Conservation (phyloP, 2,888 invertebrate genomes). For the Harpalus rufipes region DNA sequence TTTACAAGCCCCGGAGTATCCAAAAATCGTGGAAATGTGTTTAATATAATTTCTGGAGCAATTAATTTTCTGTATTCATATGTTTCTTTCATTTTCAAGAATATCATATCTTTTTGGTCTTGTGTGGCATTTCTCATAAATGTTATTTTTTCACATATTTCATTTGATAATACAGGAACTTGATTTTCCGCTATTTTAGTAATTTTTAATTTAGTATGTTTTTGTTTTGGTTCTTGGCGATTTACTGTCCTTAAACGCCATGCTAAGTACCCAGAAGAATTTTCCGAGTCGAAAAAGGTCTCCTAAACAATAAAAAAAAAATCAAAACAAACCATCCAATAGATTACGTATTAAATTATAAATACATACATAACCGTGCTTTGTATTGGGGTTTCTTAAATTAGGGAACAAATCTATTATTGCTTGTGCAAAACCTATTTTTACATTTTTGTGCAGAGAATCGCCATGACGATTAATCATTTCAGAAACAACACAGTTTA, state of each 20-base stretch:
- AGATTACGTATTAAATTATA: not conserved
- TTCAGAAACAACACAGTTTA: not conserved
- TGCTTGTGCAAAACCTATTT: constrained; percentile 5
- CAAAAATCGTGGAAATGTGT: constrained; percentile 2
- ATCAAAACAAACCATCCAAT: not conserved
- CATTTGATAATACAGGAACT: not conserved
- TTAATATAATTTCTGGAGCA: not conserved
- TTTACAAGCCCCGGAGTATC: constrained; percentile 3
- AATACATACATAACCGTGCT: constrained; percentile 12
- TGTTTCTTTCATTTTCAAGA: not conserved
- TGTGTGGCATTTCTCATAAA: not conserved
- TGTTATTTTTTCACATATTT: constrained; percentile 1
- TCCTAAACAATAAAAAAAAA: not conserved
- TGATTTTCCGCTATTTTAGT: not conserved
- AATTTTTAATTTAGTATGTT: not conserved
- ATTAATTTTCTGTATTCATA: not conserved
- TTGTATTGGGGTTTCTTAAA: constrained; percentile 11
- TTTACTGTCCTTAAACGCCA: constrained; percentile 9
- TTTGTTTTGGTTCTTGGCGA: not conserved
- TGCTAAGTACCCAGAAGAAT: not conserved
- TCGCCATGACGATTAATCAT: not conserved
- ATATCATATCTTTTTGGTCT: constrained; percentile 1
- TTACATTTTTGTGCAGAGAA: constrained; percentile 2
- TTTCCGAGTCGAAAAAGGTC: not conserved
- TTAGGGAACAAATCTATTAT: constrained; percentile 6